Base-by-base conservation (phyloP, 2,797 vertebrate genomes). In the Tympanoctomys barrerae region DNA sequence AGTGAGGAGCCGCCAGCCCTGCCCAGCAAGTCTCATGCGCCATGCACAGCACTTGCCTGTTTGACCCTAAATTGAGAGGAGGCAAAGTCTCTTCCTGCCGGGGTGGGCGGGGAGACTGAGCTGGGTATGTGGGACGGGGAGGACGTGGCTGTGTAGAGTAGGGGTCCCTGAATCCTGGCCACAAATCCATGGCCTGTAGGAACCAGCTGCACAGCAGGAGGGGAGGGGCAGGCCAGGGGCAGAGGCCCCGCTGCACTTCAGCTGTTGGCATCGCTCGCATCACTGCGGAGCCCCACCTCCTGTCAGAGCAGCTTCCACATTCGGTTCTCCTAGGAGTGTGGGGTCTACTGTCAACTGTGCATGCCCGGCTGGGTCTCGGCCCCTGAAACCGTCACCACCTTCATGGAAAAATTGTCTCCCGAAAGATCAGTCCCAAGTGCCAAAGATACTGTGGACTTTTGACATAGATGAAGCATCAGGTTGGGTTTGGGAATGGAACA, bases 1-100 rank as follows among this genome's bases (percentile, higher is more conserved):
- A 61, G 36, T 61, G 46, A 22, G 9, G 39, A 57, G 11, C 5
- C 3, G 26, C 1, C 0, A 24, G 6, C 18, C 0, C 46, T 22
- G 21, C 36, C 21, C 3, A 6, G 82, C 54, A 14, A 5, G 12
- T 49, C 39, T 14, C 2, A 42, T 16, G 71, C 24, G 28, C 24
- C 39, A 75, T 8, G 22, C 18, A 49, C 52, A 42, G 59, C 9
- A 16, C 11, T 24, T 42, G n/a, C 28, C 87, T 28, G 13, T 59
- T 36, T 61, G 86, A 66, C 22, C 0, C 0, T 24, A 33, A 7
- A 5, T 8, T 70, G 54, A 12, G 70, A 85, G 33, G 33, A 39
- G 22, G 19, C n/a, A 31, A 13, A 24, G 26, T 21, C n/a, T 39
- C 11, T 21, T 54, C 39, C 22, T 21, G 62, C 61, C 2, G 26